Conservation (phyloP, 2,113 vertebrate genomes). For the Ochotona princeps region DNA sequence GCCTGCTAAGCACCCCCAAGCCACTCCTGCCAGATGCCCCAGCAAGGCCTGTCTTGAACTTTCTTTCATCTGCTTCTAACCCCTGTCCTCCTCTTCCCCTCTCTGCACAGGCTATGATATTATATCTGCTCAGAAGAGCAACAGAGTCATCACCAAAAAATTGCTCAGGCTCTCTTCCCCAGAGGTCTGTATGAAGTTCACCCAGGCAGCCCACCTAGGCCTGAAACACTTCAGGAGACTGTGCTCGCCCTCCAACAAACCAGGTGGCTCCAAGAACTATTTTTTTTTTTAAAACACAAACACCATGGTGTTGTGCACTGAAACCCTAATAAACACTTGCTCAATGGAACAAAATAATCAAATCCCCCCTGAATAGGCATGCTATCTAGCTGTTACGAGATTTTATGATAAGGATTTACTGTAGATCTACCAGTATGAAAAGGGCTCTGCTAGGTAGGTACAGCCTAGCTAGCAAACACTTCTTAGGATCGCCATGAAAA, state of each 20-base stretch:
- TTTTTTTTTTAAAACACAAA: not conserved
- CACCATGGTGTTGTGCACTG: fast-evolving
- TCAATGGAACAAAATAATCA: not conserved
- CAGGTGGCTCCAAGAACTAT: not conserved
- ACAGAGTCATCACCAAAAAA: not conserved
- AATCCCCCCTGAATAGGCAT: not conserved
- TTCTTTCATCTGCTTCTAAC: not conserved
- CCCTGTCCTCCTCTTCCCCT: not conserved
- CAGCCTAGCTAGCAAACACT: not conserved
- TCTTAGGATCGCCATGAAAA: not conserved
- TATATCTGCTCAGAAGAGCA: not conserved
- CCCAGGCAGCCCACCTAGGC: not conserved
- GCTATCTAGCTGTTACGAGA: not conserved
- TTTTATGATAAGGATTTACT: not conserved
- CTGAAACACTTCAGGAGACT: not conserved
- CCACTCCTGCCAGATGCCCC: not conserved
- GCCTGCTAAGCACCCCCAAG: not conserved
- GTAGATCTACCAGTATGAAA: not conserved
- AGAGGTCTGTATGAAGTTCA: not conserved
- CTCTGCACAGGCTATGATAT: not conserved
- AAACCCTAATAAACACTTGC: not conserved
- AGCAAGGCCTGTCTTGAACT: not conserved
- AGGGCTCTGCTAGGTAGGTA: not conserved
- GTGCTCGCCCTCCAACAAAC: not conserved
- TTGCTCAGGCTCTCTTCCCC: not conserved